Percentiles rank a stretch among this genome's conserved stretches.
Evolutionary conservation across 1,140 invertebrate species (phyloP).

Genomic region (Asbolus verrucosus): DNA sequence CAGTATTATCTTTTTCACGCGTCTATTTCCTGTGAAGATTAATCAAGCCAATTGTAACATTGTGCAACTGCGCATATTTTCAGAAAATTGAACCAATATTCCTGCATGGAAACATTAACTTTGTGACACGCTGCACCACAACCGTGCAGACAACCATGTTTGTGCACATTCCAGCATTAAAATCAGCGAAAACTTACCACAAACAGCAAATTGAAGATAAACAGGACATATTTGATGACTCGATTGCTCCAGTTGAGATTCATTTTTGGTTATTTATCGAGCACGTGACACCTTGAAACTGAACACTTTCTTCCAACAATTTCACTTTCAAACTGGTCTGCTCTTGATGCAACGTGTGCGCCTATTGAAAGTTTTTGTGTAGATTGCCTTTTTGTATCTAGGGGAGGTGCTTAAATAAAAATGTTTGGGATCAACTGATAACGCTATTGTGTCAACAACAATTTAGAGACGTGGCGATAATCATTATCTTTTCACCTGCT

Average conservation of each 20-base stretch:
- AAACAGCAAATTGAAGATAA: slow-evolving; percentile 58
- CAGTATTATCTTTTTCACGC: not conserved
- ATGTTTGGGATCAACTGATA: slow-evolving; percentile 27
- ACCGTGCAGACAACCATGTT: too few relatives aligned
- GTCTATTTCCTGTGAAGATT: not conserved
- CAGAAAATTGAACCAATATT: too few relatives aligned
- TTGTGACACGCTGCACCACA: too few relatives aligned
- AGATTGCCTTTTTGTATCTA: not conserved
- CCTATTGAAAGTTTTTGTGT: not conserved
- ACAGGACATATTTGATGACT: slow-evolving; percentile 59
- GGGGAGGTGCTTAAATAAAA: slow-evolving; percentile 10
- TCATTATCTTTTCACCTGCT: slow-evolving; percentile 26
- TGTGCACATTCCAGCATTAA: too few relatives aligned
- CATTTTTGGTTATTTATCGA: slow-evolving; percentile 48
- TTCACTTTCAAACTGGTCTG: slow-evolving; percentile 8
- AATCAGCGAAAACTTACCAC: slow-evolving; percentile 56
- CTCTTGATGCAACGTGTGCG: too few relatives aligned
- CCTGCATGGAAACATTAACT: too few relatives aligned
- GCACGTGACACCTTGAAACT: slow-evolving; percentile 21
- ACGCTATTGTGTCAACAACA: slow-evolving; percentile 30
- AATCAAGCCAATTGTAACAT: not conserved
- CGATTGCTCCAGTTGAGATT: slow-evolving; percentile 56
- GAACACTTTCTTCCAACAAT: slow-evolving; percentile 3
- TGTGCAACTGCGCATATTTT: too few relatives aligned
- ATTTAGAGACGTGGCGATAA: slow-evolving; percentile 24